Base-by-base conservation (phyloP, 2,113 vertebrate species). In the Oncorhynchus nerka region DNA sequence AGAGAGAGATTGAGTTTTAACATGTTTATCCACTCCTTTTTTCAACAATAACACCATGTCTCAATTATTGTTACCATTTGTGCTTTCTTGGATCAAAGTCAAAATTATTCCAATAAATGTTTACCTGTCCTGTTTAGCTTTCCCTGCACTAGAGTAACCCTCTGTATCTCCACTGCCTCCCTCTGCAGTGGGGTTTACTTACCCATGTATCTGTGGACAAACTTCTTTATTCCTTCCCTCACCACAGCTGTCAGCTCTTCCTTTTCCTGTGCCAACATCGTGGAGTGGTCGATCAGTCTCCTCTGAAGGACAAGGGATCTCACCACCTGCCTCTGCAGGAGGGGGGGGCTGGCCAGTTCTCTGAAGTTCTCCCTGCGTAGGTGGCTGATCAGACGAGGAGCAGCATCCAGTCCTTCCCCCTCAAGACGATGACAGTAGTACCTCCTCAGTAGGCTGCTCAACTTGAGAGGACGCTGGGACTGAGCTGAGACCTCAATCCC, bases 131-230 rank as follows among this genome's bases (percentile, higher is more conserved):
- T 45, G 12, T 11, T 55, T 19, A 5, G 15, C 16, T 19, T 55
- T 16, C 9, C 26, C 3, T 3, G 26, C 30, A 16, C 13, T 16
- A 67, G 7, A 67, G 13, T 28, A 30, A 67, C 28, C 15, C 4
- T 55, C 13, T n/a, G 4, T 55, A 7, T n/a, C 5, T 45, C 20
- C n/a, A 9, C 12, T 9, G 15, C 26, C 19, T 49, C n/a, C 7
- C 1, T 24, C 13, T 15, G n/a, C 15, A 20, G 24, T 20, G 16
- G 64, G 61, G 4, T 55, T 64, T 68, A 89, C 83, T 90, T 85
- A 98, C 97, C 95, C 22, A 95, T 81, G 77, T 93, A 97, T n/a
- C 61, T 71, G 4, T 92, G 79, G 0, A 72, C 83, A 85, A 98
- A 97, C 69, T 93, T 91, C 71, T 74, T 87, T 4, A 94, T 75